Evolutionary conservation across 2,888 invertebrate genomes (phyloP).

Genomic region (Teleogryllus oceanicus): DNA sequence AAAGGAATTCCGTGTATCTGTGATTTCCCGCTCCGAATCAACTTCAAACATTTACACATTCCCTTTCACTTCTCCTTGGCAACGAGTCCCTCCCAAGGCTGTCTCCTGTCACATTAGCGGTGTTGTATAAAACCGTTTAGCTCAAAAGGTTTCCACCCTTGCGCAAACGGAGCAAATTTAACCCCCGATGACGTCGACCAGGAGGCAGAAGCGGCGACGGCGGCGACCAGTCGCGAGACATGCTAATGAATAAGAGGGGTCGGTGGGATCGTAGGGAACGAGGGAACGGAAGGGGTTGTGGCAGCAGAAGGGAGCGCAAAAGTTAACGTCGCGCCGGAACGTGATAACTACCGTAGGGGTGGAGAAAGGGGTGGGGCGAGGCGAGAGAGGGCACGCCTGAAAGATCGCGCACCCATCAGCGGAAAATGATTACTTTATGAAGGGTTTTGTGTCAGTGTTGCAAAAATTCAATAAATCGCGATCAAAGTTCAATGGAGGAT

Average conservation of each 20-base stretch:
- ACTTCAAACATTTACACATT: too few species aligned
- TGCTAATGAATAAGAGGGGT: neutral
- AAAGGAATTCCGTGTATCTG: too few species aligned
- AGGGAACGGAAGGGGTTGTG: neutral
- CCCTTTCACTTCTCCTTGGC: too few species aligned
- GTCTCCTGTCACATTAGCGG: too few species aligned
- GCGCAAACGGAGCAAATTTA: too few species aligned
- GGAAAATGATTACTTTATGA: constrained; percentile 8
- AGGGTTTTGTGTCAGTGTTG: neutral
- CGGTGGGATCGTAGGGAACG: neutral
- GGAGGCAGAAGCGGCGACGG: too few species aligned
- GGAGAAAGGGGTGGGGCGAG: neutral
- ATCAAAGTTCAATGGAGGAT: neutral
- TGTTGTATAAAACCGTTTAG: too few species aligned
- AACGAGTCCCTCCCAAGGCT: too few species aligned
- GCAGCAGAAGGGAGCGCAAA: neutral
- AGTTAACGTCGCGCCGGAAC: neutral
- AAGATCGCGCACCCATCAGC: neutral
- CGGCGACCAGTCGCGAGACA: neutral
- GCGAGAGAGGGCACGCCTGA: neutral
- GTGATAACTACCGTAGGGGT: neutral
- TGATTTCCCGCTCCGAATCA: too few species aligned
- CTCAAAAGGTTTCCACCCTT: too few species aligned
- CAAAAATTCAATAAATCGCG: constrained; percentile 18
- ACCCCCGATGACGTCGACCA: too few species aligned